phyloP scores from a whole-genome alignment of 2,113 vertebrate genomes.

The Xyrauchen texanus region DNA sequence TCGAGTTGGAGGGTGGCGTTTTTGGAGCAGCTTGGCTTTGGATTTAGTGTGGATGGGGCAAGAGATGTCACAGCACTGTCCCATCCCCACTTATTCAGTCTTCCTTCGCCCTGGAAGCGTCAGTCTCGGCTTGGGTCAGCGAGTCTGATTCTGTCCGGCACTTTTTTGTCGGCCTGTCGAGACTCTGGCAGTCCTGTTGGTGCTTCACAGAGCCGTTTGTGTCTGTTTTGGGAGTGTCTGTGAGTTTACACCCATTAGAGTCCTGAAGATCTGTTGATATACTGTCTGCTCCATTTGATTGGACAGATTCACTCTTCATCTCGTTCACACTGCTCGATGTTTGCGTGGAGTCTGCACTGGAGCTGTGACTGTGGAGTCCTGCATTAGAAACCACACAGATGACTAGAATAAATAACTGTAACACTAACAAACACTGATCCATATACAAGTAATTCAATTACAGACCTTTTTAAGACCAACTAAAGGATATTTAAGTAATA shows the following conservation, averaged over 20 bases:
- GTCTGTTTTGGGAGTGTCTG: neutral
- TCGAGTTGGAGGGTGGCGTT: slow-evolving; percentile 55
- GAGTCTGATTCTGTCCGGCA: slow-evolving; percentile 40
- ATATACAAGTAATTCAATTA: too few relatives aligned
- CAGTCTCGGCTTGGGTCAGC: neutral
- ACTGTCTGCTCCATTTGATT: neutral
- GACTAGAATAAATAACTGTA: too few relatives aligned
- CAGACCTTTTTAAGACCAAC: too few relatives aligned
- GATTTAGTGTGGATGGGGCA: neutral
- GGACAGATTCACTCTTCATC: neutral
- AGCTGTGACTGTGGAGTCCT: slow-evolving; percentile 38
- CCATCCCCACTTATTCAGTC: slow-evolving; percentile 16
- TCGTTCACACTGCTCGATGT: neutral
- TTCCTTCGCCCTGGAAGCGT: slow-evolving; percentile 33
- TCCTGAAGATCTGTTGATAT: slow-evolving; percentile 10
- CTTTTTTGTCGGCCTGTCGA: slow-evolving; percentile 40
- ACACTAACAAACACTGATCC: too few relatives aligned
- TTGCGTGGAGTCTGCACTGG: slow-evolving; percentile 20
- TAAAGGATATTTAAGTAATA: too few relatives aligned
- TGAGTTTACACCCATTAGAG: slow-evolving; percentile 38
- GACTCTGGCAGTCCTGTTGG: slow-evolving; percentile 27
- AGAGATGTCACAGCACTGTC: neutral
- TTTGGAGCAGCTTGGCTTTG: slow-evolving; percentile 18
- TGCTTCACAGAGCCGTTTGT: slow-evolving; percentile 30
- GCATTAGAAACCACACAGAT: neutral